Evolutionary conservation across 1,140 invertebrate genomes (phyloP).

Genomic region (Aphelinus atriplicis): DNA sequence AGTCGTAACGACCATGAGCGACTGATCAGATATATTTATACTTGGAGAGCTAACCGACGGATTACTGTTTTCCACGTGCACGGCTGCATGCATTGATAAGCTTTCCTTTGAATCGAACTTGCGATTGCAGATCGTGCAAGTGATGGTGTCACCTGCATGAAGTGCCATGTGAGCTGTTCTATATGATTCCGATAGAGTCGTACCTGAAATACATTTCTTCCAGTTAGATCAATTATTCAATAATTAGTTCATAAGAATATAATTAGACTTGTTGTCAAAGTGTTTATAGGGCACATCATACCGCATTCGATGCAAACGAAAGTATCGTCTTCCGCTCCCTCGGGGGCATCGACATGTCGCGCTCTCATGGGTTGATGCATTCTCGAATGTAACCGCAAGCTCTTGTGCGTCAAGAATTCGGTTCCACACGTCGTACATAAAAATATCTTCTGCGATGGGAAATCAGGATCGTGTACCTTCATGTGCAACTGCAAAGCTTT

Average conservation of each 20-base stretch:
- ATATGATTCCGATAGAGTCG: conserved; percentile 71
- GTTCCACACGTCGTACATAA: conserved; percentile 73
- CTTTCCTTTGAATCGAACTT: conserved; percentile 73
- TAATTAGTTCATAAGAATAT: conserved; percentile 9
- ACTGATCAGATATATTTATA: too few relatives aligned
- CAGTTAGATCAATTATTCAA: background rate
- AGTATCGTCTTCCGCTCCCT: conserved; percentile 56
- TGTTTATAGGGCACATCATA: conserved; percentile 39
- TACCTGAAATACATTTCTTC: conserved; percentile 54
- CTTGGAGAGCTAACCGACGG: too few relatives aligned
- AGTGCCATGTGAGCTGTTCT: conserved; percentile 73
- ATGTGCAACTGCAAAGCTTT: conserved; percentile 59
- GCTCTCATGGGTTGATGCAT: conserved; percentile 76
- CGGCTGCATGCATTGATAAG: conserved; percentile 76
- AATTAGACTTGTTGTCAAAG: conserved; percentile 3
- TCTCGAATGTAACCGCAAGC: conserved; percentile 73
- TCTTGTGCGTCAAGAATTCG: conserved; percentile 74
- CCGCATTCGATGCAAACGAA: conserved; percentile 63
- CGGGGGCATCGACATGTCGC: conserved; percentile 69
- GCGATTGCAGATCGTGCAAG: conserved; percentile 74
- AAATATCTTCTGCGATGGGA: conserved; percentile 51
- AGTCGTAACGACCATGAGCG: background rate
- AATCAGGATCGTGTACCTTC: conserved; percentile 56
- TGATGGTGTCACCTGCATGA: conserved; percentile 67
- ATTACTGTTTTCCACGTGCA: conserved; percentile 61